Percentiles rank a stretch among this genome's conserved stretches.
Conservation (phyloP, 2,113 vertebrate genomes). For the Sorex fumeus region DNA sequence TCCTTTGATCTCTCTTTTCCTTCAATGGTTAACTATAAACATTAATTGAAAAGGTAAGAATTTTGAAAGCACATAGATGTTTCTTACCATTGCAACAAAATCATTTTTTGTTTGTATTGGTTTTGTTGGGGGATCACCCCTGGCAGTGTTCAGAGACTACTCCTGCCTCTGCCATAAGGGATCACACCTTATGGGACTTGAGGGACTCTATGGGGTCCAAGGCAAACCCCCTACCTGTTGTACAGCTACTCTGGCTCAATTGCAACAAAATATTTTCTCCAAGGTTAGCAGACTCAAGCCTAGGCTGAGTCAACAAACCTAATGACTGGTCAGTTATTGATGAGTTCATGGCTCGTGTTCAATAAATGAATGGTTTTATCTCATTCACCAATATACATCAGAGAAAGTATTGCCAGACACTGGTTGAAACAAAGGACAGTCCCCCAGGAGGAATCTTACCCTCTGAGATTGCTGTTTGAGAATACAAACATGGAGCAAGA, state of each 20-base stretch:
- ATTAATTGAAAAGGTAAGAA: slow-evolving; percentile 74
- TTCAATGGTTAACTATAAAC: slow-evolving; percentile 71
- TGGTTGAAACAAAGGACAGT: slow-evolving; percentile 23
- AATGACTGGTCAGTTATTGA: slow-evolving; percentile 65
- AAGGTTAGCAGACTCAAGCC: slow-evolving; percentile 84
- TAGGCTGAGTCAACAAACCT: slow-evolving; percentile 81
- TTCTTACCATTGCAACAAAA: background rate
- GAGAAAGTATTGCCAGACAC: background rate
- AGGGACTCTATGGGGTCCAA: too few relatives aligned
- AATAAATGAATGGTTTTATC: background rate
- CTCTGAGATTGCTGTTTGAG: background rate
- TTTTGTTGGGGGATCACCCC: too few relatives aligned
- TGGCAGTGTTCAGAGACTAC: too few relatives aligned
- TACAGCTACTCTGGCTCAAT: background rate
- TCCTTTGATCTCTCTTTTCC: background rate
- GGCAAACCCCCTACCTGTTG: too few relatives aligned
- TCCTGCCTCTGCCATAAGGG: too few relatives aligned
- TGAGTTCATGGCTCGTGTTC: background rate
- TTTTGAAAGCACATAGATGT: slow-evolving; percentile 72
- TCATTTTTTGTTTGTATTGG: too few relatives aligned
- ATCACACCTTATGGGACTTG: too few relatives aligned
- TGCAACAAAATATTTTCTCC: slow-evolving; percentile 83
- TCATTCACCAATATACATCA: background rate
- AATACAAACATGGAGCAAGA: background rate
- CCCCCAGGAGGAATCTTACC: background rate